A percentile compares a stretch with the other conserved stretches of the same genome.
Conservation (phyloP, 2,797 vertebrate genomes). For the Melanotaenia maccullochi region DNA sequence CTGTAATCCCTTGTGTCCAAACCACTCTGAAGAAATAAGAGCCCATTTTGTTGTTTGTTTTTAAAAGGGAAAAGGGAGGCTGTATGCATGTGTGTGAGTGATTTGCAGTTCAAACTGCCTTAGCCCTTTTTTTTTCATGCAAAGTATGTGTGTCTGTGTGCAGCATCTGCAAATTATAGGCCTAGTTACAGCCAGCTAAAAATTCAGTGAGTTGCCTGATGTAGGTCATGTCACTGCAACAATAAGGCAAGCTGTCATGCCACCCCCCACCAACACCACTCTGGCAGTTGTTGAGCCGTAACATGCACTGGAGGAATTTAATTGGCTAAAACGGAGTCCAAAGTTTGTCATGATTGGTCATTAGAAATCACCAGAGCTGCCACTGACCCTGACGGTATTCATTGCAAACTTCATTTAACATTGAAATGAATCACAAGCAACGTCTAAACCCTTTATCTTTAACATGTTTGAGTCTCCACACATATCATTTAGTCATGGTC, state of each 20-base stretch:
- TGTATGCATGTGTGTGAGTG: neutral
- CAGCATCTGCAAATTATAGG: slow-evolving; percentile 36
- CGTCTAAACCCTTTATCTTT: neutral
- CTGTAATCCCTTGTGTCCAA: slow-evolving; percentile 35
- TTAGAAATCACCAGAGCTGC: slow-evolving; percentile 59
- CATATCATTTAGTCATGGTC: neutral
- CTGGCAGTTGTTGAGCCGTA: slow-evolving; percentile 47
- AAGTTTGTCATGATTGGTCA: slow-evolving; percentile 56
- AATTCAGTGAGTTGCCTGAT: slow-evolving; percentile 47
- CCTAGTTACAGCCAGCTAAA: slow-evolving; percentile 36
- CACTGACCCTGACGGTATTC: slow-evolving; percentile 6
- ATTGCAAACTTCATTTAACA: slow-evolving; percentile 14
- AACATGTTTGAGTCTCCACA: neutral
- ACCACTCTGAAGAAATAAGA: slow-evolving; percentile 29
- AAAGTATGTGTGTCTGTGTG: neutral
- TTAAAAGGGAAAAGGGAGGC: neutral
- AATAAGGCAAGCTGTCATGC: slow-evolving; percentile 70
- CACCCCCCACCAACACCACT: slow-evolving; percentile 18
- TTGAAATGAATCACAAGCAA: neutral
- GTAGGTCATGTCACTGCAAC: slow-evolving; percentile 79
- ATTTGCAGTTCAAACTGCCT: slow-evolving; percentile 12
- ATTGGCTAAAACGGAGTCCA: slow-evolving; percentile 58
- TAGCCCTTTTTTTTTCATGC: neutral
- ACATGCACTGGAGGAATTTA: slow-evolving; percentile 24
- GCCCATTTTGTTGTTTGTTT: slow-evolving; percentile 40